Evolutionary conservation across 2,888 invertebrate species (phyloP).

Genomic region (Diarsia rubi): DNA sequence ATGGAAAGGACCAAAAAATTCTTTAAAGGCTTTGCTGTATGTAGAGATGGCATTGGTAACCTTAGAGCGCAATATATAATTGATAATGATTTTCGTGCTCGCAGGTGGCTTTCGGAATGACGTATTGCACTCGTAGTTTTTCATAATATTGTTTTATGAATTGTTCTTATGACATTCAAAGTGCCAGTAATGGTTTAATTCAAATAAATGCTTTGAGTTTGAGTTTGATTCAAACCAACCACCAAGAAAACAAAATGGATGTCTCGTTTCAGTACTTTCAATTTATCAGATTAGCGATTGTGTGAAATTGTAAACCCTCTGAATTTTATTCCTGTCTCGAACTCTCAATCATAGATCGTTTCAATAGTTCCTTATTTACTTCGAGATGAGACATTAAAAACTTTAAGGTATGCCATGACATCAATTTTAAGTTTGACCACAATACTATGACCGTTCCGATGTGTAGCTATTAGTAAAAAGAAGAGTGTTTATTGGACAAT

Average conservation of each 20-base stretch:
- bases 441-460: conserved; percentile 50
- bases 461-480: conserved; percentile 56
- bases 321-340: background rate
- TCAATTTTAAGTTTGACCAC: conserved; percentile 50
- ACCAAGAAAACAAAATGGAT: background rate
- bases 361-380: conserved; percentile 6
- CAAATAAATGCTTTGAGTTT: too few species aligned
- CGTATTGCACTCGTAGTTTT: too few species aligned
- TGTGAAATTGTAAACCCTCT: background rate
- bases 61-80: background rate
- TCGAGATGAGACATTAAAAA: conserved; percentile 31
- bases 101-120: too few species aligned
- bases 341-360: background rate
- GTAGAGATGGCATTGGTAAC: background rate
- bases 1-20: conserved; percentile 5
- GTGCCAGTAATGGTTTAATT: too few species aligned
- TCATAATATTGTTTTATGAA: too few species aligned
- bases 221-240: too few species aligned
- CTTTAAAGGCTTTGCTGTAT: conserved; percentile 1
- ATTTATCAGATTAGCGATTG: background rate
- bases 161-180: too few species aligned
- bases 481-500: conserved; percentile 61
- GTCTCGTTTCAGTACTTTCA: background rate
- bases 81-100: background rate
- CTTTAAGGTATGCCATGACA: conserved; percentile 40